A percentile compares a stretch with the other conserved stretches of the same genome.
These are phyloP conservation scores for Zophobas atratus DNA, from an alignment of 1,140 invertebrate species.

Conservation along the genomic window DNA sequence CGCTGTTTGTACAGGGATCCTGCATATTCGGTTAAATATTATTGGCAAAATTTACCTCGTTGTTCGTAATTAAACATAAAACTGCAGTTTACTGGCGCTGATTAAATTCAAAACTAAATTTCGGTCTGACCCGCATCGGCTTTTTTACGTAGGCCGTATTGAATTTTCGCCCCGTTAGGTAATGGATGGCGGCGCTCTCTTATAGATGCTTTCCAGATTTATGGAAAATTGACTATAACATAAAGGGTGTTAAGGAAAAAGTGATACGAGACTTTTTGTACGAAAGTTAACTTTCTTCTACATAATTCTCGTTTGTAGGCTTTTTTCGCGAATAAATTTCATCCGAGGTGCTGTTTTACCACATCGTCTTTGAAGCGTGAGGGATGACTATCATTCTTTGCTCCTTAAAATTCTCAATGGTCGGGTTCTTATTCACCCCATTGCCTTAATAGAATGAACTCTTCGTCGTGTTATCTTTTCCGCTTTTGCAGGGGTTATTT, in stretches of 20 bases:
- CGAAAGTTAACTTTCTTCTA: constrained; percentile 16
- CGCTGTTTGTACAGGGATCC: too few species aligned
- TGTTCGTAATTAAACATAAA: constrained; percentile 19
- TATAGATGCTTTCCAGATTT: constrained; percentile 23
- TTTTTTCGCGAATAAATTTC: constrained; percentile 12
- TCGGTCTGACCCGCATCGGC: not conserved
- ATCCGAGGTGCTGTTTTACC: constrained; percentile 23
- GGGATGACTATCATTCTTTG: constrained; percentile 21
- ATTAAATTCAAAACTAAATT: not conserved
- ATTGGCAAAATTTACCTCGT: not conserved
- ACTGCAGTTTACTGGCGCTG: not conserved
- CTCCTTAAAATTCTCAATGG: constrained; percentile 20
- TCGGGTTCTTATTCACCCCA: not conserved
- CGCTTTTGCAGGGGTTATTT: constrained; percentile 3
- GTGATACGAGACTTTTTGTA: constrained; percentile 15
- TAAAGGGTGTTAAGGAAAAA: constrained; percentile 22
- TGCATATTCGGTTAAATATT: not conserved
- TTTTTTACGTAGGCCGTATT: constrained; percentile 18
- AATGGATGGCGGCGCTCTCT: constrained; percentile 21
- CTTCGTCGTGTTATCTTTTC: constrained; percentile 4
- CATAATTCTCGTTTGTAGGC: constrained; percentile 30
- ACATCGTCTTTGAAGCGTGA: constrained; percentile 28
- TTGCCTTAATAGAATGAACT: constrained; percentile 19
- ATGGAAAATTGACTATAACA: constrained; percentile 30
- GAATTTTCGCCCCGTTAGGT: constrained; percentile 25